A percentile compares a stretch with the other conserved stretches of the same genome.
These are phyloP conservation scores for Felis chaus DNA, from an alignment of 2,113 vertebrate genomes.

Conservation along the genomic window DNA sequence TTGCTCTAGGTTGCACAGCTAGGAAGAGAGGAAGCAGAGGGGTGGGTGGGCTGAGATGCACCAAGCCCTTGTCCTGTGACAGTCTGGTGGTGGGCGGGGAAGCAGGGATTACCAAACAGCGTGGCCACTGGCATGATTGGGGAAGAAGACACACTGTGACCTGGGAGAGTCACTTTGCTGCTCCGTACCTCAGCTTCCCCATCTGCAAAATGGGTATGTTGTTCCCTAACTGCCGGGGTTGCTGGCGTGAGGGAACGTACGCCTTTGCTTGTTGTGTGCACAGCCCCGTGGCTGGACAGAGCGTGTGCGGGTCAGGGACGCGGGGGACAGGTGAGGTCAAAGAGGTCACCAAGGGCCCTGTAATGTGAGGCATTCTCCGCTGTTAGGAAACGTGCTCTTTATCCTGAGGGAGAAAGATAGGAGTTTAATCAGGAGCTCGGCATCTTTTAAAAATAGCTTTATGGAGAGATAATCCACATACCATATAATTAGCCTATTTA, in stretches of 20 bases:
- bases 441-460: neutral
- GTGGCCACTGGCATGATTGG: neutral
- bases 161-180: neutral
- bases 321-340: neutral
- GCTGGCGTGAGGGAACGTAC: neutral
- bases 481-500: too few relatives aligned
- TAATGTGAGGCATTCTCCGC: neutral
- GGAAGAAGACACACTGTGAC: accelerated
- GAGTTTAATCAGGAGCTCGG: neutral
- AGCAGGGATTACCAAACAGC: too few relatives aligned
- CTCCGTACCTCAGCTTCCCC: neutral
- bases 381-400: neutral
- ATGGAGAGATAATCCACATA: neutral
- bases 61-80: neutral
- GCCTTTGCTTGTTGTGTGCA: neutral
- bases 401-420: neutral
- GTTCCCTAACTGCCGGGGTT: neutral
- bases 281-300: neutral
- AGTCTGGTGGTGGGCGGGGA: neutral
- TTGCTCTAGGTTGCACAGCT: neutral
- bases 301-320: neutral
- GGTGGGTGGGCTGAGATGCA: neutral
- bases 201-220: neutral
- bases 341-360: neutral
- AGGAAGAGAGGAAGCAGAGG: neutral